phyloP scores from a whole-genome alignment of 2,888 invertebrate genomes.

The Aporophyla lueneburgensis region DNA sequence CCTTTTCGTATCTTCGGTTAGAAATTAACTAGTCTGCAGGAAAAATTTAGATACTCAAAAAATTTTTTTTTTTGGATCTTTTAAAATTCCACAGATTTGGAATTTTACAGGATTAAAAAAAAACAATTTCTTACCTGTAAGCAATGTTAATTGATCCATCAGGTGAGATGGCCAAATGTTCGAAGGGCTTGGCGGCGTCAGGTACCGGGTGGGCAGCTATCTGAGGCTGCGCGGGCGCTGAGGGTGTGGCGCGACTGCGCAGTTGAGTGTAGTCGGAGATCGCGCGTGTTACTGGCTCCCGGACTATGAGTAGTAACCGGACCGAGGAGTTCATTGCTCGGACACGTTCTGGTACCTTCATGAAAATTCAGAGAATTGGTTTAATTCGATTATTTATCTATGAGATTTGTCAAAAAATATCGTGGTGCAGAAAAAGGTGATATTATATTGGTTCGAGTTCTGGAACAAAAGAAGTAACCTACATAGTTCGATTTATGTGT shows the following conservation, averaged over 20 bases:
- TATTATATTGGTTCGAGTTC: not conserved
- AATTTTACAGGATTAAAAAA: not conserved
- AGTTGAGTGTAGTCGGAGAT: constrained; percentile 99
- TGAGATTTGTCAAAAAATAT: not conserved
- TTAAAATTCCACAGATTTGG: too few species aligned
- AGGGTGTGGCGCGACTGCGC: constrained; percentile 95
- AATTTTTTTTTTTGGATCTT: too few species aligned
- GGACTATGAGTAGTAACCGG: constrained; percentile 97
- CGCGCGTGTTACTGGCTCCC: constrained; percentile 98
- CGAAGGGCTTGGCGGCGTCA: constrained; percentile 92
- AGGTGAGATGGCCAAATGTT: constrained; percentile 94
- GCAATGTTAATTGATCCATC: constrained; percentile 96
- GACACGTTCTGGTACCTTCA: constrained; percentile 97
- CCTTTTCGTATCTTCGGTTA: not conserved
- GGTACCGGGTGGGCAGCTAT: constrained; percentile 80
- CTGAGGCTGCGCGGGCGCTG: constrained; percentile 90
- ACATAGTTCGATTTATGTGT: not conserved
- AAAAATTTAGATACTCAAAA: too few species aligned
- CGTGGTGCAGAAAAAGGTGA: not conserved
- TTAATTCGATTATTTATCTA: not conserved
- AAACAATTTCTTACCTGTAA: constrained; percentile 89
- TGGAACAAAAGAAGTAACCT: not conserved
- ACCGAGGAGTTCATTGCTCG: constrained; percentile 98
- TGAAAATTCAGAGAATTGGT: constrained; percentile 12
- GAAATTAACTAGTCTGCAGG: not conserved